Base-by-base conservation (phyloP, 2,113 vertebrate species). In the Chloroceryle aenea region DNA sequence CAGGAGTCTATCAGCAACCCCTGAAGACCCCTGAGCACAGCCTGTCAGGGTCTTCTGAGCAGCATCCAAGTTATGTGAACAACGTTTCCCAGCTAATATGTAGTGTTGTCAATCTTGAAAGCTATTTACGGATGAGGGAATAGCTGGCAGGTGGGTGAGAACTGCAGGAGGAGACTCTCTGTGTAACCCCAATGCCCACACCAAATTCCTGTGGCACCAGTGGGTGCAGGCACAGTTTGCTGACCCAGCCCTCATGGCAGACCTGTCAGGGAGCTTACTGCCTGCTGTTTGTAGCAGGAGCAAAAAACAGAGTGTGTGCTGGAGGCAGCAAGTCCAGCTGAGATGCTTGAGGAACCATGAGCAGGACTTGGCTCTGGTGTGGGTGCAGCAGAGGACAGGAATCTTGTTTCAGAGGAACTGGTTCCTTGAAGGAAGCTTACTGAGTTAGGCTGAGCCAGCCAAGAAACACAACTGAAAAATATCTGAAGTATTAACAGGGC, bases 251-350 rank as follows among this genome's bases (percentile, higher is more conserved):
- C 45, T 78, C 36, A 18, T 0, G 0, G 53, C 45, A 77, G 66
- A 23, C 11, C 40, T 71, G 72, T 15, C 77, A 73, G 21, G 27
- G 55, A 5, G 2, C 3, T 87, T 43, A 2, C 26, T 77, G 72
- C 48, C 63, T 64, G 38, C 58, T 73, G 1, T 20, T 64, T 73
- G n/a, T 50, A 84, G 48, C 3, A 19, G 55, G 52, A 77, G 6
- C 3, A 12, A 68, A 75, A 47, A 5, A 10, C 17, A 2, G 0
- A 52, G 26, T 1, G 12, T 32, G 5, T n/a, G 40, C 23, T 55
- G 40, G 29, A 42, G 58, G 26, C 18, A 50, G 13, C 2, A 19
- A 50, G 56, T 67, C 48, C 56, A 36, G 32, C 16, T 81, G 3
- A 12, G 42, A 56, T 55, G 42, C 59, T 52, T 0, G 1, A 76